Conservation (phyloP, 2,888 invertebrate genomes). For the Netelia melanura region DNA sequence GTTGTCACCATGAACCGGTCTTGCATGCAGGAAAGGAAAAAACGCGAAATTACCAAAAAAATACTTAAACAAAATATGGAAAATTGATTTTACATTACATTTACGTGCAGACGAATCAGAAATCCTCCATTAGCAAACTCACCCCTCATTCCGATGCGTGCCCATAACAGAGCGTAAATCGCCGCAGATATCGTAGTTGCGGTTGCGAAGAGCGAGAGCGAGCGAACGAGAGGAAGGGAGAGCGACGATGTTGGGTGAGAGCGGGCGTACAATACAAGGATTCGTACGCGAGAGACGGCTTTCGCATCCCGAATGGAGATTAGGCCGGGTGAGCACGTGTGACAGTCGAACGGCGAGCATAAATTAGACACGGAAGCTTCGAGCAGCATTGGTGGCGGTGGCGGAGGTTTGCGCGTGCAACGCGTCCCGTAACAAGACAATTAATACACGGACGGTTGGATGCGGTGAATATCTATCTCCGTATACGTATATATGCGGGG, state of each 20-base stretch:
- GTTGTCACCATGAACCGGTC: too few species aligned
- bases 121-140: too few species aligned
- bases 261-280: neutral
- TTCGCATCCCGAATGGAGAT: constrained; percentile 67
- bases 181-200: neutral
- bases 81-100: too few species aligned
- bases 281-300: constrained; percentile 30
- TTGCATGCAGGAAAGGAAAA: too few species aligned
- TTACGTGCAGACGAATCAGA: too few species aligned
- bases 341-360: constrained; percentile 70
- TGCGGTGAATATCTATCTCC: constrained; percentile 35
- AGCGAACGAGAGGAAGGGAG: too few species aligned
- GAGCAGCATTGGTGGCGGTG: constrained; percentile 30
- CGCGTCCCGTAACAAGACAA: constrained; percentile 81
- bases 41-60: too few species aligned
- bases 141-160: neutral
- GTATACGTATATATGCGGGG: neutral
- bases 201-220: neutral
- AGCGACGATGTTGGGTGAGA: too few species aligned
- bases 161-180: neutral
- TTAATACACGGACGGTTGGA: constrained; percentile 79
- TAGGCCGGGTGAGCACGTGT: constrained; percentile 67
- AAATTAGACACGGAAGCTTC: constrained; percentile 64
- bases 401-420: constrained; percentile 67
- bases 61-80: too few species aligned